Percentiles rank a stretch among this genome's conserved stretches.
Conservation (phyloP, 1,140 invertebrate genomes). For the Cotesia typhae region DNA sequence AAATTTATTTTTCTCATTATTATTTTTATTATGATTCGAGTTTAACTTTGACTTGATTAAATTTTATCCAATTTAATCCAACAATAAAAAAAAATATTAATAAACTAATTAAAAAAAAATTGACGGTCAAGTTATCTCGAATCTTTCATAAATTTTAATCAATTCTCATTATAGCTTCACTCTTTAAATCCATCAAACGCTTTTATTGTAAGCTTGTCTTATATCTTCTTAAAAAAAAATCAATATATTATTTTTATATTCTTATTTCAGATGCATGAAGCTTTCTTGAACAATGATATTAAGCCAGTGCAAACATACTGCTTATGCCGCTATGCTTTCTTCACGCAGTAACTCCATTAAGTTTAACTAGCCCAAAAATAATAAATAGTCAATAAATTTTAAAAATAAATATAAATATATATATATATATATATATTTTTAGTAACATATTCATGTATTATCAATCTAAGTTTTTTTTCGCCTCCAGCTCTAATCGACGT, state of each 20-base stretch:
- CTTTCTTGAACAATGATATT: constrained; percentile 56
- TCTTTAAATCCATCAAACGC: constrained; percentile 11
- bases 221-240: constrained; percentile 3
- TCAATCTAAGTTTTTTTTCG: constrained; percentile 34
- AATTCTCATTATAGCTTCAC: constrained; percentile 17
- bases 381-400: constrained; percentile 18
- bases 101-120: constrained; percentile 11
- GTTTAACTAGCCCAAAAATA: constrained; percentile 20
- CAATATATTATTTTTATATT: constrained; percentile 32
- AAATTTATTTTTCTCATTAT: constrained; percentile 30
- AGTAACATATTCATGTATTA: constrained; percentile 34
- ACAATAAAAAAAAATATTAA: neutral
- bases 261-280: constrained; percentile 62
- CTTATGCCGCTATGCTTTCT: constrained; percentile 65
- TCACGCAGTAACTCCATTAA: constrained; percentile 48
- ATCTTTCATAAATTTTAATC: constrained; percentile 2
- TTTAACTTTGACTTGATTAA: neutral
- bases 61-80: too few relatives aligned
- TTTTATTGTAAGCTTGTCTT: neutral
- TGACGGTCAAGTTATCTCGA: constrained; percentile 2
- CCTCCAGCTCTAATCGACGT: constrained; percentile 47
- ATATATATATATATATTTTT: constrained; percentile 19
- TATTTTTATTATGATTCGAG: constrained; percentile 25
- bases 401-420: constrained; percentile 4
- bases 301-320: constrained; percentile 50